A percentile compares a stretch with the other conserved stretches of the same genome.
These are phyloP conservation scores for Apogon hyalosoma DNA, from an alignment of 2,797 vertebrate genomes.

Conservation along the genomic window DNA sequence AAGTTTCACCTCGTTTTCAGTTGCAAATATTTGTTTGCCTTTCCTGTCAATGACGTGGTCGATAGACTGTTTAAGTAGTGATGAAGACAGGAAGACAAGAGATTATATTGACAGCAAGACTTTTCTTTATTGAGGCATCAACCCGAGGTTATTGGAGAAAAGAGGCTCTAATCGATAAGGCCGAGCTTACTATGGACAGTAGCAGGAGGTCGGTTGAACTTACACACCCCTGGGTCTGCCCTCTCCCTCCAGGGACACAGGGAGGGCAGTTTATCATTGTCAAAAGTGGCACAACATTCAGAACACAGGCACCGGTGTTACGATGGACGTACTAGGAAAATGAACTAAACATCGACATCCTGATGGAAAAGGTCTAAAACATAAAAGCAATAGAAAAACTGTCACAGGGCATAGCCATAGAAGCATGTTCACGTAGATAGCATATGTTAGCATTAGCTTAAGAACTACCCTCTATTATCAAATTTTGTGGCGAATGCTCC, in stretches of 20 bases:
- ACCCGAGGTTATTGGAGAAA: conserved; percentile 40
- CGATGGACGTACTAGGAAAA: background rate
- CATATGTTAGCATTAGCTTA: background rate
- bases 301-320: background rate
- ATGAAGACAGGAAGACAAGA: background rate
- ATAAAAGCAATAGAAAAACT: background rate
- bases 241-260: conserved; percentile 19
- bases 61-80: background rate
- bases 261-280: conserved; percentile 56
- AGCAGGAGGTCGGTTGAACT: conserved; percentile 20
- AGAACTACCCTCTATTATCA: background rate
- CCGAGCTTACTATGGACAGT: conserved; percentile 25
- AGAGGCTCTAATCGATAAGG: conserved; percentile 58
- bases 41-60: conserved; percentile 8
- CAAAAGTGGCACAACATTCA: conserved; percentile 18
- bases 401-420: background rate
- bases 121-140: conserved; percentile 40
- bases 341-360: background rate
- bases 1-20: conserved; percentile 24
- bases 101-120: conserved; percentile 39
- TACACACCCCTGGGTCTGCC: conserved; percentile 10
- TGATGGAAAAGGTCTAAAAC: no score
- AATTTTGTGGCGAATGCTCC: background rate
- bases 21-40: conserved; percentile 11
- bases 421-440: background rate